Conservation (phyloP, 2,797 vertebrate species). For the Syncerus caffer region DNA sequence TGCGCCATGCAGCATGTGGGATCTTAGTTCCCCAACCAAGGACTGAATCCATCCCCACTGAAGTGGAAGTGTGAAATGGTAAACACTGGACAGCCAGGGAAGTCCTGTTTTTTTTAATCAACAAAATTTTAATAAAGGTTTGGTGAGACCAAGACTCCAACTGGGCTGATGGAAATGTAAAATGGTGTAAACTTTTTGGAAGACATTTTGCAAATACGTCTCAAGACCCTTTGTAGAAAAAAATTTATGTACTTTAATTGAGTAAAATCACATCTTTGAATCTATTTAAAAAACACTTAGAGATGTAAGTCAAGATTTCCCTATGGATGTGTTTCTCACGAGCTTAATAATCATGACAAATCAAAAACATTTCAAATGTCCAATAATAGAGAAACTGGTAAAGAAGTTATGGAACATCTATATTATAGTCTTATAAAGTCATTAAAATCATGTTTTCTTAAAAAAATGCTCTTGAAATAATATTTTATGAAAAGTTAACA, state of each 20-base stretch:
- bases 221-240: background rate
- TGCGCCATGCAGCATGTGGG: accelerated
- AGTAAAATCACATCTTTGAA: background rate
- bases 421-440: background rate
- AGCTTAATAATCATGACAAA: background rate
- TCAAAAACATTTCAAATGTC: constrained; percentile 19
- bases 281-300: background rate
- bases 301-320: background rate
- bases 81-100: background rate
- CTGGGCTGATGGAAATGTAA: background rate
- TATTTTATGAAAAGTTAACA: background rate
- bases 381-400: background rate
- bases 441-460: background rate
- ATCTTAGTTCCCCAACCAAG: background rate
- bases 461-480: background rate
- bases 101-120: background rate
- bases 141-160: background rate
- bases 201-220: background rate
- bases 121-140: background rate
- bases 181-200: background rate
- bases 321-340: background rate
- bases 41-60: background rate
- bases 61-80: background rate
- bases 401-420: background rate
- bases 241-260: background rate